Evolutionary conservation across 2,797 vertebrate species (phyloP), one percentile per base, ranked within the genome.

Genomic region (Esox masquinongy): DNA sequence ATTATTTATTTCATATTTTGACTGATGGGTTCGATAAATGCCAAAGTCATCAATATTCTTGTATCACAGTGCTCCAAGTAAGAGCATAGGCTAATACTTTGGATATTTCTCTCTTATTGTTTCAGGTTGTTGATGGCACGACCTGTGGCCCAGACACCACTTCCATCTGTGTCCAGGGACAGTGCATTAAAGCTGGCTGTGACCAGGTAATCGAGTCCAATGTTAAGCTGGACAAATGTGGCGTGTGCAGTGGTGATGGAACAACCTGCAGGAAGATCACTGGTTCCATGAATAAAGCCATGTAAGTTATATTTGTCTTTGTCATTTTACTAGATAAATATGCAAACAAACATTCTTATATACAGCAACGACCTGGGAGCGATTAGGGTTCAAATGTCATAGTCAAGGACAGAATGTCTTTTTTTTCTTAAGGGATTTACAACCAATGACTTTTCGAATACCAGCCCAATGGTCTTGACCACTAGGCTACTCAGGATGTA

Each of bases 151-250:
- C 95, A 0, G 95, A 96, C 77, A 96, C 93, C 15, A 94, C 95
- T 26, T 94, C 95, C 77, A 89, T 96, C 82, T 96, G 96, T 0
- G 94, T 96, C 22, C 94, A 94, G 0, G 96, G 96, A 71, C 95
- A 96, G 78, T 96, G 96, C 74, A 88, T 96, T 83, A 96, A 96
- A 83, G 95, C 96, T 0, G 95, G 96, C 75, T 96, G 96, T 71
- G 95, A 96, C 29, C 95, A 95, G 0, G 5, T 95, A 34, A 82
- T 96, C 1, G 94, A 94, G 1, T 96, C 96, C 2, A 92, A 90
- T 76, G 92, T 92, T 85, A 96, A 92, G 84, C 86, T 95, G 83
- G 96, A 96, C 90, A 96, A 95, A 79, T 96, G 96, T 0, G 95
- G 94, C 4, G 89, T 95, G 83, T 96, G 96, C 0, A 94, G 94